Percentiles rank a stretch among this genome's conserved stretches.
Evolutionary conservation across 1,140 invertebrate species (phyloP).

Genomic region (Drosophila kohkoa): DNA sequence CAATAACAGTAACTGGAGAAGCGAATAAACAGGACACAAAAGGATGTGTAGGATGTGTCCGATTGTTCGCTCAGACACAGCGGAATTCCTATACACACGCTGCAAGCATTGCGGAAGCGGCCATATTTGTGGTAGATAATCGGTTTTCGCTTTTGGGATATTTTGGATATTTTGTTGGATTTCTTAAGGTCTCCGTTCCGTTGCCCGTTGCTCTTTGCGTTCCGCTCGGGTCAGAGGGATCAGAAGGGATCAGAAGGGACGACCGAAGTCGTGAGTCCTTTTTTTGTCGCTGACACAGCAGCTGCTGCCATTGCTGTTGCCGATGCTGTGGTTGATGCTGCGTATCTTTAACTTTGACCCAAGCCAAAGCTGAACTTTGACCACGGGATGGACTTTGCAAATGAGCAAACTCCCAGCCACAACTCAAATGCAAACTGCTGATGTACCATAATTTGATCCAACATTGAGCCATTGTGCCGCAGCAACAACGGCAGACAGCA

Average conservation of each 20-base stretch:
- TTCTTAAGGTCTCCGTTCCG: too few relatives aligned
- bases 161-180: neutral
- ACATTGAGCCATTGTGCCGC: slow-evolving; percentile 42
- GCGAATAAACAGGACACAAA: slow-evolving; percentile 7
- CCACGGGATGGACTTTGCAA: slow-evolving; percentile 48
- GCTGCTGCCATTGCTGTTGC: slow-evolving; percentile 16
- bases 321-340: slow-evolving; percentile 4
- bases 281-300: slow-evolving; percentile 56
- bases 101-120: slow-evolving; percentile 55
- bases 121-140: slow-evolving; percentile 80
- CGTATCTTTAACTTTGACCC: slow-evolving; percentile 40
- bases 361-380: slow-evolving; percentile 60
- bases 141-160: slow-evolving; percentile 53
- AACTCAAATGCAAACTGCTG: slow-evolving; percentile 55
- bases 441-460: slow-evolving; percentile 56
- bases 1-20: neutral
- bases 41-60: slow-evolving; percentile 4
- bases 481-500: neutral
- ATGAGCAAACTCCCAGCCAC: slow-evolving; percentile 46
- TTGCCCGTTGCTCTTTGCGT: too few relatives aligned
- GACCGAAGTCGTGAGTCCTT: neutral
- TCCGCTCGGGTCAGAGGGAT: too few relatives aligned
- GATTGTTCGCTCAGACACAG: slow-evolving; percentile 50
- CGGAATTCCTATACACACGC: slow-evolving; percentile 70
- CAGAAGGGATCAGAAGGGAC: too few relatives aligned